Percentiles rank a stretch among this genome's conserved stretches.
These are phyloP conservation scores for Ateles fusciceps DNA, from an alignment of 2,797 vertebrate genomes.

Conservation along the genomic window DNA sequence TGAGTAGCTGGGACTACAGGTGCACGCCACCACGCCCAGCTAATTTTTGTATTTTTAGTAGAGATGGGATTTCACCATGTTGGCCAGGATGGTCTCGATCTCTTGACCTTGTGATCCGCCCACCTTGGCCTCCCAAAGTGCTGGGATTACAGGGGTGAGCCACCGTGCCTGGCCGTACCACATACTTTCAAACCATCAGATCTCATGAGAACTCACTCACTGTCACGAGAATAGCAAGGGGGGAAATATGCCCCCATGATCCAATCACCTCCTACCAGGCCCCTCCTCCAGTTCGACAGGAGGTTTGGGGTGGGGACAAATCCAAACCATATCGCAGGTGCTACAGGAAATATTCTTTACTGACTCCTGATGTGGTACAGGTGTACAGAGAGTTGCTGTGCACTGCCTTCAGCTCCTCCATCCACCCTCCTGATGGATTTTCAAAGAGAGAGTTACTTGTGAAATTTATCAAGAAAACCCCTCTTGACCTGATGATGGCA, in stretches of 20 bases:
- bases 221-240: not conserved
- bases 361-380: not conserved
- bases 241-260: not conserved
- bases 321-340: not conserved
- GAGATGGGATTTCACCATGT: too few species aligned
- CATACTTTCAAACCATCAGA: not conserved
- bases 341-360: not conserved
- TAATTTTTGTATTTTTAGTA: too few species aligned
- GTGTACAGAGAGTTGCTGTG: not conserved
- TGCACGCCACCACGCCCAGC: rapidly evolving
- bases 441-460: not conserved
- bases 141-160: too few species aligned
- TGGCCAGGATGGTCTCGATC: too few species aligned
- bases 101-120: too few species aligned
- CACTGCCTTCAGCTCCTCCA: too few species aligned
- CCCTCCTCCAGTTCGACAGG: not conserved
- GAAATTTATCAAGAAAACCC: not conserved
- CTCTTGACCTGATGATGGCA: not conserved
- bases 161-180: not conserved
- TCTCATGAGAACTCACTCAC: not conserved
- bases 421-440: not conserved
- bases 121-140: too few species aligned
- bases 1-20: too few species aligned
- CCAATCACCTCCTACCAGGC: not conserved
- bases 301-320: not conserved